Evolutionary conservation across 2,113 vertebrate genomes (phyloP).

Genomic region (Thamnaconus septentrionalis): DNA sequence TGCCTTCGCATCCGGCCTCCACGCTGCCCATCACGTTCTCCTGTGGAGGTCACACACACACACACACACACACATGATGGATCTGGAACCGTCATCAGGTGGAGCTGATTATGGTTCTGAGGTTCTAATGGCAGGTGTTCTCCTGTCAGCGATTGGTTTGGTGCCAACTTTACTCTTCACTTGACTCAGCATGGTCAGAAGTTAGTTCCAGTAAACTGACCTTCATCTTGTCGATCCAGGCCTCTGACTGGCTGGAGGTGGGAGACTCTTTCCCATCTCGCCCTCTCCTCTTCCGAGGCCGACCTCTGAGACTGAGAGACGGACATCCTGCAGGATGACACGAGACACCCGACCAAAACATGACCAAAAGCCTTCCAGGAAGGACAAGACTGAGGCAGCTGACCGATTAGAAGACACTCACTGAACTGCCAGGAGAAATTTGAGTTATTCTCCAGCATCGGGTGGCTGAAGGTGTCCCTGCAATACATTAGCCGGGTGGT

Average conservation of each 20-base stretch:
- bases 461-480: constrained; percentile 80
- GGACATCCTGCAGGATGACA: constrained; percentile 66
- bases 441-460: constrained; percentile 71
- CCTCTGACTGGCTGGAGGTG: constrained; percentile 62
- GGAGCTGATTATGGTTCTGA: neutral
- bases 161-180: neutral
- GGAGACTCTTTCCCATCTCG: constrained; percentile 61
- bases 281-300: constrained; percentile 75
- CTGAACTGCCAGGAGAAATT: constrained; percentile 76
- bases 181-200: neutral
- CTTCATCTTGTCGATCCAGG: constrained; percentile 79
- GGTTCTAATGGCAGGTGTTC: no score
- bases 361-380: neutral
- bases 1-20: constrained; percentile 69
- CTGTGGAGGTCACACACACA: constrained; percentile 33
- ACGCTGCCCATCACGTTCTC: constrained; percentile 79
- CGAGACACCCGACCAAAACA: neutral
- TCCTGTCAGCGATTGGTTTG: no score
- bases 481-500: constrained; percentile 76
- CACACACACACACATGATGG: neutral
- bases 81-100: neutral
- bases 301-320: constrained; percentile 78
- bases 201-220: constrained; percentile 31
- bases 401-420: constrained; percentile 43
- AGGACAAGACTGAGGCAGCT: no score